These are phyloP conservation scores for Tragelaphus eurycerus DNA, from an alignment of 2,797 vertebrate species.

Conservation along the genomic window DNA sequence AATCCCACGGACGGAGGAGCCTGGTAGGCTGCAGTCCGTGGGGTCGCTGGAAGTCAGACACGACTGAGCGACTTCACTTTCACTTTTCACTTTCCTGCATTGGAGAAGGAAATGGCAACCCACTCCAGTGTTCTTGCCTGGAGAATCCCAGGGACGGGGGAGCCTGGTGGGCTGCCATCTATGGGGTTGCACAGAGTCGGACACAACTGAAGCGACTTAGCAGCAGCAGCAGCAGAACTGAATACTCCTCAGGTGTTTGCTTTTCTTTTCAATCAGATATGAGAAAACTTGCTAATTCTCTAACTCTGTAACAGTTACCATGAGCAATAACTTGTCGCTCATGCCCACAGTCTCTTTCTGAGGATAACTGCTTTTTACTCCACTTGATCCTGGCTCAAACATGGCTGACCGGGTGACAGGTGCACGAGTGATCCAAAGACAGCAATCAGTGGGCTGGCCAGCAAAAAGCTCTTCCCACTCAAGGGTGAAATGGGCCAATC, in stretches of 20 bases:
- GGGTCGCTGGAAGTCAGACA: too few relatives aligned
- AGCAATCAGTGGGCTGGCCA: neutral
- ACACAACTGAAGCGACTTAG: too few relatives aligned
- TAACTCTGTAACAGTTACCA: neutral
- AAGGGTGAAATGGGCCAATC: neutral
- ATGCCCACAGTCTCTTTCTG: neutral
- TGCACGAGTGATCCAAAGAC: neutral
- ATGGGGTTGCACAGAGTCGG: too few relatives aligned
- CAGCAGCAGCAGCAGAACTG: neutral
- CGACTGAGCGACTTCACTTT: too few relatives aligned
- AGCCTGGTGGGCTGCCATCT: too few relatives aligned
- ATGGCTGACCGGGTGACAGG: neutral
- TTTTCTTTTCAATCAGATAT: neutral
- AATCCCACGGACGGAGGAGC: too few relatives aligned
- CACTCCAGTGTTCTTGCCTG: too few relatives aligned
- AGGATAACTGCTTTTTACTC: neutral
- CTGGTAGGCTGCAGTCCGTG: too few relatives aligned
- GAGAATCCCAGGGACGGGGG: too few relatives aligned
- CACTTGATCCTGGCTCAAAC: neutral
- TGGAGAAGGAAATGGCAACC: too few relatives aligned
- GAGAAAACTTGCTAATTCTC: neutral
- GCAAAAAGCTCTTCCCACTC: neutral
- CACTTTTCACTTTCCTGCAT: too few relatives aligned
- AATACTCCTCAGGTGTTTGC: neutral
- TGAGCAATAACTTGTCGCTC: neutral